Conservation (phyloP, 1,140 invertebrate species). For the Pachypeltis micranthus region DNA sequence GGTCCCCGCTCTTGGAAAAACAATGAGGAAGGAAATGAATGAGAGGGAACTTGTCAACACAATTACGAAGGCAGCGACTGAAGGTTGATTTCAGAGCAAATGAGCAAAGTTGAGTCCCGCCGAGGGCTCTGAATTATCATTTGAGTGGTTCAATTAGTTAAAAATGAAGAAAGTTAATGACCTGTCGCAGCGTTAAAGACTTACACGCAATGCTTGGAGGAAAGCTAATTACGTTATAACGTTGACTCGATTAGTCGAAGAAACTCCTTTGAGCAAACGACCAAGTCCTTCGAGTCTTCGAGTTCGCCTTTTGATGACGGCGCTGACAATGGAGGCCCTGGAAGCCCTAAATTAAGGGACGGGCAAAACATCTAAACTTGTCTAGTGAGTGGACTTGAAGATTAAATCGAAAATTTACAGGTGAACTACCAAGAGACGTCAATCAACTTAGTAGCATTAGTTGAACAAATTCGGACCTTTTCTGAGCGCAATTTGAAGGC, state of each 20-base stretch:
- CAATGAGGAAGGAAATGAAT: background rate
- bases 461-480: no score
- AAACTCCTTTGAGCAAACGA: background rate
- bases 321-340: no score
- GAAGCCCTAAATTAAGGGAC: no score
- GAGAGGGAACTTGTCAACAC: background rate
- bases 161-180: constrained; percentile 2
- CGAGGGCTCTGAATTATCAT: background rate
- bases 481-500: no score
- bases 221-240: constrained; percentile 8
- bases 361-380: no score
- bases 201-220: background rate
- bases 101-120: background rate
- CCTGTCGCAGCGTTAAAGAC: constrained; percentile 4
- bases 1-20: no score
- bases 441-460: no score
- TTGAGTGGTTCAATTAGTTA: constrained; percentile 11
- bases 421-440: no score
- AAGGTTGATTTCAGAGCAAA: background rate
- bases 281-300: background rate
- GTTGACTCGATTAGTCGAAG: constrained; percentile 17
- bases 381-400: no score
- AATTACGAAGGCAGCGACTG: background rate
- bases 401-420: no score
- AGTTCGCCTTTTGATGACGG: background rate